Conservation (phyloP, 2,797 vertebrate species). For the Pipistrellus pipistrellus region DNA sequence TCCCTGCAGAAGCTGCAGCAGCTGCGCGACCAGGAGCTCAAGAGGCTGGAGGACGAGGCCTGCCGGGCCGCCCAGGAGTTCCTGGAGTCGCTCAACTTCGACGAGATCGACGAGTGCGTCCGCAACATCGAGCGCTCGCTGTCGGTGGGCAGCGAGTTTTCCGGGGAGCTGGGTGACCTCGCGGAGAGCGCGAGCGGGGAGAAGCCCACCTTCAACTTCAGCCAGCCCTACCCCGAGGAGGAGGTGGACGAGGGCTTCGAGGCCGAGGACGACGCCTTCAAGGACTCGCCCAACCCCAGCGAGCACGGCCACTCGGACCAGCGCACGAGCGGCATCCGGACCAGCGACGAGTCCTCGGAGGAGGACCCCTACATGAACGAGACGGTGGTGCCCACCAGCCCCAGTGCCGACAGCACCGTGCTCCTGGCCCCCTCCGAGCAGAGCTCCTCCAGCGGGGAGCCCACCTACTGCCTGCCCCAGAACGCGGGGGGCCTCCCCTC, state of each 20-base stretch:
- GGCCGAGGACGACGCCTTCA: conserved; percentile 96
- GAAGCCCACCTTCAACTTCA: conserved; percentile 90
- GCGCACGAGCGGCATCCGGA: conserved; percentile 97
- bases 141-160: conserved; percentile 84
- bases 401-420: conserved; percentile 82
- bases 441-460: conserved; percentile 90
- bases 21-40: conserved; percentile 94
- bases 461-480: conserved; percentile 91
- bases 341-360: conserved; percentile 98
- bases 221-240: conserved; percentile 92
- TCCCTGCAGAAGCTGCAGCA: conserved; percentile 94
- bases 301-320: conserved; percentile 98
- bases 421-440: conserved; percentile 85
- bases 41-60: conserved; percentile 95
- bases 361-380: conserved; percentile 98
- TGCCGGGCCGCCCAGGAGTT: conserved; percentile 97
- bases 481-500: conserved; percentile 91
- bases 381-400: conserved; percentile 88
- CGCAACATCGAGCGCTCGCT: conserved; percentile 95
- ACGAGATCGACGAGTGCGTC: conserved; percentile 98
- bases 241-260: conserved; percentile 98
- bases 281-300: conserved; percentile 97
- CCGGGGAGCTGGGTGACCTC: conserved; percentile 77
- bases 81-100: conserved; percentile 97
- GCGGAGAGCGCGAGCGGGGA: conserved; percentile 74